Percentiles rank a stretch among this genome's conserved stretches.
Conservation (phyloP, 1,140 invertebrate species). For the Campoletis sonorensis region DNA sequence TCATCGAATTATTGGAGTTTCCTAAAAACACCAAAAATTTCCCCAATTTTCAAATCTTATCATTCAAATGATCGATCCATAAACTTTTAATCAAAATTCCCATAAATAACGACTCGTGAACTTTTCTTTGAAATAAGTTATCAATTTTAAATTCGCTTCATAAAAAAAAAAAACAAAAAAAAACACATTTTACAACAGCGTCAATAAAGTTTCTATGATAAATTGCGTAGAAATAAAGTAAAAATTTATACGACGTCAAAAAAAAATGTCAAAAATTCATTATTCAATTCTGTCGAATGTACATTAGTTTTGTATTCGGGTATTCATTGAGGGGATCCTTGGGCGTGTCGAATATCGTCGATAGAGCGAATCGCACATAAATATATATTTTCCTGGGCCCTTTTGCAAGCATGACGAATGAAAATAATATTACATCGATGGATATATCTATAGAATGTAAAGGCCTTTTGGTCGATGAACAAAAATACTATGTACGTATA, state of each 20-base stretch:
- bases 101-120: too few relatives aligned
- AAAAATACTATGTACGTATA: background rate
- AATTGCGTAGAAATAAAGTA: too few relatives aligned
- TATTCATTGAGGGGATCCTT: constrained; percentile 45
- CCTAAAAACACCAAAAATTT: too few relatives aligned
- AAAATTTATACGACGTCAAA: background rate
- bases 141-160: too few relatives aligned
- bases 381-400: constrained; percentile 27
- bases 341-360: constrained; percentile 52
- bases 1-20: too few relatives aligned
- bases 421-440: background rate
- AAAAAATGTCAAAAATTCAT: constrained; percentile 15
- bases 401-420: constrained; percentile 40
- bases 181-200: too few relatives aligned
- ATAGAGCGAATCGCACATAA: constrained; percentile 45
- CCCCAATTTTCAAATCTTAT: too few relatives aligned
- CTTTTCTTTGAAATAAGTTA: too few relatives aligned
- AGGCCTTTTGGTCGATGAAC: background rate
- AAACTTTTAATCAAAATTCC: too few relatives aligned
- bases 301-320: background rate
- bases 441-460: background rate
- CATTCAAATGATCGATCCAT: too few relatives aligned
- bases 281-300: background rate
- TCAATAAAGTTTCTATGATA: too few relatives aligned
- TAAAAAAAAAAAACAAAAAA: too few relatives aligned